phyloP scores from a whole-genome alignment of 1,140 invertebrate genomes.

The Drosophila sproati region DNA sequence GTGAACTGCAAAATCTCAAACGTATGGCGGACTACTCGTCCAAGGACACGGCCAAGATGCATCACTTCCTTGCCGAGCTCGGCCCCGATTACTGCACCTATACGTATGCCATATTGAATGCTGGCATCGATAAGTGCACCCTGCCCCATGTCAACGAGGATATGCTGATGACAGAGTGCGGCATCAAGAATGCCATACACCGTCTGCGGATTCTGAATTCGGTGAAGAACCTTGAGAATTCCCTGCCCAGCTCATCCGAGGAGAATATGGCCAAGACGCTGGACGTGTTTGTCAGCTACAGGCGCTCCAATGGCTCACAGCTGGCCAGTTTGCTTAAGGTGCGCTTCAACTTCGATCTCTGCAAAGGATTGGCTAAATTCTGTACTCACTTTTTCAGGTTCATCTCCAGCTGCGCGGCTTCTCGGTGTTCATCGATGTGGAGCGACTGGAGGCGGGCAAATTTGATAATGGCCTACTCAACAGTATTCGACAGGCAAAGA shows the following conservation, averaged over 20 bases:
- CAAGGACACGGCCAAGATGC: constrained; percentile 95
- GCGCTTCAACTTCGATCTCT: neutral
- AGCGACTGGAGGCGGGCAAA: constrained; percentile 97
- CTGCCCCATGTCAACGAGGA: constrained; percentile 94
- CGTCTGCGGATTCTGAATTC: constrained; percentile 94
- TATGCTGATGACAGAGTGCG: constrained; percentile 94
- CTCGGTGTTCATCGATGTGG: constrained; percentile 98
- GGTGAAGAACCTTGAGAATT: constrained; percentile 90
- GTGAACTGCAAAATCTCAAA: constrained; percentile 97
- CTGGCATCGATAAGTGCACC: constrained; percentile 95
- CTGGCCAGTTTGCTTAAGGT: constrained; percentile 94
- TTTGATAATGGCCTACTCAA: constrained; percentile 99
- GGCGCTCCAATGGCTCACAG: constrained; percentile 98
- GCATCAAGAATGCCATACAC: constrained; percentile 97
- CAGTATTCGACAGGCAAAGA: constrained; percentile 97
- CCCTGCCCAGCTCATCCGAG: constrained; percentile 87
- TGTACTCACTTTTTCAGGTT: constrained; percentile 86
- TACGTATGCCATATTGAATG: constrained; percentile 98
- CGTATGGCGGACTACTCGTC: constrained; percentile 99
- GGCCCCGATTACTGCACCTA: constrained; percentile 97
- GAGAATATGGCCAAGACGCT: constrained; percentile 93
- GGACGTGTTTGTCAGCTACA: constrained; percentile 99
- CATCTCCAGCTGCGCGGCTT: constrained; percentile 97
- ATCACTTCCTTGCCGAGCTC: constrained; percentile 94
- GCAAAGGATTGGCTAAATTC: neutral